Evolutionary conservation across 2,113 vertebrate genomes (phyloP), one percentile per base, ranked within the genome.

Genomic region (Falco punctatus): DNA sequence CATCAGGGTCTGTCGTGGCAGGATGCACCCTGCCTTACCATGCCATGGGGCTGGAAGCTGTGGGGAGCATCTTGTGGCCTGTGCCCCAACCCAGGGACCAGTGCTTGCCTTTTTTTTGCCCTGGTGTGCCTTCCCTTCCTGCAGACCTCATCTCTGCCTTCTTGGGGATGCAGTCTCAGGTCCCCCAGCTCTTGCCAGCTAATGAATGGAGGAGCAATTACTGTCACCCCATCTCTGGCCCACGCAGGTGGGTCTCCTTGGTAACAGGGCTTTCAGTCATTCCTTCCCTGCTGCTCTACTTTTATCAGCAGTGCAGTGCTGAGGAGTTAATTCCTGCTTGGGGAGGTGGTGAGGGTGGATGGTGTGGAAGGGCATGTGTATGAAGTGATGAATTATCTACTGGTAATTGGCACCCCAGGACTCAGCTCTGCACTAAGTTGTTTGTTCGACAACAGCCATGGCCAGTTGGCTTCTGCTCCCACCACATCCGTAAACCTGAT

Each of bases 151-250:
- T 40, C 46, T 62, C 49, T 33, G 13, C 48, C 32, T 85, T 42
- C 51, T 5, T 27, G 55, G 75, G 54, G 46, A 27, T 12, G n/a
- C 1, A 5, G 85, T 33, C n/a, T 58, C 44, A 13, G 52, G 32
- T 48, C 42, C 35, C 33, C 42, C 46, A 69, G 67, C 28, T 82
- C 85, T 82, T 89, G 88, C 55, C 80, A 72, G 86, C 70, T 81
- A 55, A 73, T 3, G 4, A 92, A 69, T 16, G 35, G 69, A 93
- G 92, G 66, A 97, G 91, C 83, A 98, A 94, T 97, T 98, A 97
- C 97, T 98, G 98, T 97, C 97, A 93, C 96, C 92, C 84, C 49
- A 85, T 86, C 92, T 91, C 97, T 6, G 48, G 83, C 96, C 96
- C 96, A 96, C 77, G 20, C 58, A 16, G 85, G 66, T 96, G 85